Evolutionary conservation across 2,797 vertebrate species (phyloP).

Genomic region (Xyrichtys novacula): DNA sequence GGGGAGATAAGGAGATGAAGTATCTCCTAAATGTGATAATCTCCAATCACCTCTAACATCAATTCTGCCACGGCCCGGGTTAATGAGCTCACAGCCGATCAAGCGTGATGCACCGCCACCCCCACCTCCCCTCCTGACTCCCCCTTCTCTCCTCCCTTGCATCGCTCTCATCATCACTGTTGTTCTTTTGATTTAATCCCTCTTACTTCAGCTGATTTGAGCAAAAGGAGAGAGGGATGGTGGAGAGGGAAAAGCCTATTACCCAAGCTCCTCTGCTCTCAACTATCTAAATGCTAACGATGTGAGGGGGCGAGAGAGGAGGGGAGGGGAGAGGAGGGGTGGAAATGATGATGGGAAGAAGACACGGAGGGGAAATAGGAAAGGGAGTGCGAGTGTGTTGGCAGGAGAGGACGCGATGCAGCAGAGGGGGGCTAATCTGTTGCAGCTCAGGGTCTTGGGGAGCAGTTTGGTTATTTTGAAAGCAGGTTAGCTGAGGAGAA

Average conservation of each 20-base stretch:
- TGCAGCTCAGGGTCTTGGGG: constrained; percentile 78
- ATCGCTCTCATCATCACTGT: constrained; percentile 85
- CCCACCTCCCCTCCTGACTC: constrained; percentile 43
- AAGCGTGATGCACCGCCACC: constrained; percentile 85
- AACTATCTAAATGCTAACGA: constrained; percentile 99
- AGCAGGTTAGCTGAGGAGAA: constrained; percentile 73
- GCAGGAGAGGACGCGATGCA: constrained; percentile 76
- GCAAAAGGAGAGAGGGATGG: constrained; percentile 75
- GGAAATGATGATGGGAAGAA: constrained; percentile 69
- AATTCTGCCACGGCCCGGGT: constrained; percentile 91
- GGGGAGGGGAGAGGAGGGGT: constrained; percentile 46
- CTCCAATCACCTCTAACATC: constrained; percentile 97
- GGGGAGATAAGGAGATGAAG: constrained; percentile 81
- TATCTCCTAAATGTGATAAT: constrained; percentile 97
- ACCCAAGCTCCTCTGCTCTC: constrained; percentile 88
- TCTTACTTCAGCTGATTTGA: constrained; percentile 90
- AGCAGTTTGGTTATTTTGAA: constrained; percentile 79
- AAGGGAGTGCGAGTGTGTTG: constrained; percentile 66
- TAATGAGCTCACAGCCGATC: constrained; percentile 96
- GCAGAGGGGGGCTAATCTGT: constrained; percentile 88
- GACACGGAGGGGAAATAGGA: constrained; percentile 71
- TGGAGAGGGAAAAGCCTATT: constrained; percentile 89
- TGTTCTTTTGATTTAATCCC: constrained; percentile 92
- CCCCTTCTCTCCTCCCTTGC: constrained; percentile 56
- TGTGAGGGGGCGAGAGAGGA: constrained; percentile 74